phyloP scores from a whole-genome alignment of 2,113 vertebrate species.

The Patagioenas fasciata region DNA sequence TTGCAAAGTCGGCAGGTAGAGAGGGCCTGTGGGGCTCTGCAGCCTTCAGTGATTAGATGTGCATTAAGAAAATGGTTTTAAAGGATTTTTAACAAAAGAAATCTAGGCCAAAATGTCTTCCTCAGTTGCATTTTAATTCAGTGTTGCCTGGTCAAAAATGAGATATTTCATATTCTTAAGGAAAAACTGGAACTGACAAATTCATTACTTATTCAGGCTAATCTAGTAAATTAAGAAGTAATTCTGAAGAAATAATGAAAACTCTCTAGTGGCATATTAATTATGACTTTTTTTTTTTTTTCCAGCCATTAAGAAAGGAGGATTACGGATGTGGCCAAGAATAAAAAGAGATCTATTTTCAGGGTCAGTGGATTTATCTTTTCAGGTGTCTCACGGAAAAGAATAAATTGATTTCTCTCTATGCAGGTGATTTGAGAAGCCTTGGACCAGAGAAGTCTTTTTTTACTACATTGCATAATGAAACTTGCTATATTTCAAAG shows the following conservation, averaged over 20 bases:
- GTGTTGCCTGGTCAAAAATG: neutral
- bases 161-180: conserved; percentile 54
- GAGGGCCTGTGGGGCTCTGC: neutral
- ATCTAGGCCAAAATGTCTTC: neutral
- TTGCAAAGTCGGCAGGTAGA: neutral
- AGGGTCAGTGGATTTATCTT: conserved; percentile 71
- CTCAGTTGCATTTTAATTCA: neutral
- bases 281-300: conserved; percentile 50
- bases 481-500: neutral
- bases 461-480: neutral
- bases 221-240: conserved; percentile 69
- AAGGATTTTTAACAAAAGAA: neutral
- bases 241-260: conserved; percentile 71
- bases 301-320: conserved; percentile 49
- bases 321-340: conserved; percentile 47
- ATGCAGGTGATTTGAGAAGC: neutral
- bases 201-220: conserved; percentile 56
- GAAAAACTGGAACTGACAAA: conserved; percentile 40
- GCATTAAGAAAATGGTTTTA: neutral
- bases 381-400: neutral
- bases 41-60: neutral
- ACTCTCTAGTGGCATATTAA: conserved; percentile 62
- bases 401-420: neutral
- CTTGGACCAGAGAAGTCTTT: neutral
- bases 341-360: conserved; percentile 64